Conservation (phyloP, 2,888 invertebrate genomes). For the Sinodicranocentrus sp. region DNA sequence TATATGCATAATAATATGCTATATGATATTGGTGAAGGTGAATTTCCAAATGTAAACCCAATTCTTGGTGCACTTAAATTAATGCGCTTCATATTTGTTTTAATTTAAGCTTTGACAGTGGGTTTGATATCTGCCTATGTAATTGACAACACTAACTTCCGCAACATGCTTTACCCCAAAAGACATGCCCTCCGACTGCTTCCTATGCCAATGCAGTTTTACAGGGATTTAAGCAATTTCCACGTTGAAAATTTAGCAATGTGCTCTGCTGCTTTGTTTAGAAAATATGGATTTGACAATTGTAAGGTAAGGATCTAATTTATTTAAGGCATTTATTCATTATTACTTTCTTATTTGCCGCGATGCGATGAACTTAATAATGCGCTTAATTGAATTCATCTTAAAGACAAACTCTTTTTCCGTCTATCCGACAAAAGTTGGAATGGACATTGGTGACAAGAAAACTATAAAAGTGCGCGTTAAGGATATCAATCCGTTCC, state of each 20-base stretch:
- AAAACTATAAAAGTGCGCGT: slow-evolving; percentile 31
- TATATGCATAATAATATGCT: background rate
- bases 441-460: slow-evolving; percentile 51
- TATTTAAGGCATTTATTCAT: background rate
- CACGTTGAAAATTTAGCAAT: slow-evolving; percentile 41
- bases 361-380: too few relatives aligned
- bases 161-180: background rate
- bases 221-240: slow-evolving; percentile 37
- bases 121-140: slow-evolving; percentile 18
- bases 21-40: too few relatives aligned
- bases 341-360: background rate
- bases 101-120: slow-evolving; percentile 9
- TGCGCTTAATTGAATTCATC: background rate
- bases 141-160: background rate
- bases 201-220: slow-evolving; percentile 19
- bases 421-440: slow-evolving; percentile 19
- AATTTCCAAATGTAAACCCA: too few relatives aligned
- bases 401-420: slow-evolving; percentile 28
- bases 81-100: background rate
- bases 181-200: slow-evolving; percentile 33
- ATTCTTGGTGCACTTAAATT: too few relatives aligned
- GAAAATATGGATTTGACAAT: slow-evolving; percentile 19
- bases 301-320: slow-evolving; percentile 24
- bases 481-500: slow-evolving; percentile 38
- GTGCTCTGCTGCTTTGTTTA: background rate